These are phyloP conservation scores for Platygyra sinensis DNA, from an alignment of 64 coral and sea anemone species.

Conservation along the genomic window DNA sequence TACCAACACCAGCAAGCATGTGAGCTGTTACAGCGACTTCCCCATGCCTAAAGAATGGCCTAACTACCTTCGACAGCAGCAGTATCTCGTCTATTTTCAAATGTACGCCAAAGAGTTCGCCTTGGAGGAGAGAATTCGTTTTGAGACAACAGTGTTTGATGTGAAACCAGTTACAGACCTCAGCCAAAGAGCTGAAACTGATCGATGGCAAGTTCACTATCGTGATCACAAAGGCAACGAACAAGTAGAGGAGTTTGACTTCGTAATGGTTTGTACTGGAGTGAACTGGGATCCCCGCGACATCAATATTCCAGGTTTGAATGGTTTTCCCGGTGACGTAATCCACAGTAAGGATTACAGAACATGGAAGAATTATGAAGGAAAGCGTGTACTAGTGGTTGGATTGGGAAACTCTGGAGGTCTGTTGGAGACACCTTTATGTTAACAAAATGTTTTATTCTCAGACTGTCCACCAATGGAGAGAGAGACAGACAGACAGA, in stretches of 20 bases:
- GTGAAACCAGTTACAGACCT: constrained; percentile 46
- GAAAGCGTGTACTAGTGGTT: constrained; percentile 80
- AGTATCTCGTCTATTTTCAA: constrained; percentile 55
- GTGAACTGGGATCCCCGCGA: constrained; percentile 28
- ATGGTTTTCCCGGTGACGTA: constrained; percentile 68
- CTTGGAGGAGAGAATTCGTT: constrained; percentile 60
- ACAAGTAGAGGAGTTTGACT: constrained; percentile 69
- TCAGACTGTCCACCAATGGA: too few species aligned
- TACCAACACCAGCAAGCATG: constrained; percentile 87
- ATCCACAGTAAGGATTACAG: constrained; percentile 86
- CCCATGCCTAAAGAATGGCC: constrained; percentile 86
- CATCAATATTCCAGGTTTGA: constrained; percentile 71
- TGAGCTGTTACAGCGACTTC: constrained; percentile 90
- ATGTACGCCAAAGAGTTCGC: constrained; percentile 69
- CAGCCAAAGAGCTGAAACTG: constrained; percentile 57
- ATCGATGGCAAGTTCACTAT: constrained; percentile 72
- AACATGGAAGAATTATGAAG: constrained; percentile 75
- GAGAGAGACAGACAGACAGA: too few species aligned
- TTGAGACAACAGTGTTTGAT: constrained; percentile 57
- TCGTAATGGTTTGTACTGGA: constrained; percentile 90
- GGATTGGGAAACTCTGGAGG: constrained; percentile 85
- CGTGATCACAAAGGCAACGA: constrained; percentile 21
- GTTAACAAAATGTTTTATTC: too few species aligned
- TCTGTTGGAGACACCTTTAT: background rate
- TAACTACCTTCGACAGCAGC: constrained; percentile 56